Evolutionary conservation across 2,113 vertebrate genomes (phyloP), one percentile per base, ranked within the genome.

Genomic region (Sakesphorus luctuosus): DNA sequence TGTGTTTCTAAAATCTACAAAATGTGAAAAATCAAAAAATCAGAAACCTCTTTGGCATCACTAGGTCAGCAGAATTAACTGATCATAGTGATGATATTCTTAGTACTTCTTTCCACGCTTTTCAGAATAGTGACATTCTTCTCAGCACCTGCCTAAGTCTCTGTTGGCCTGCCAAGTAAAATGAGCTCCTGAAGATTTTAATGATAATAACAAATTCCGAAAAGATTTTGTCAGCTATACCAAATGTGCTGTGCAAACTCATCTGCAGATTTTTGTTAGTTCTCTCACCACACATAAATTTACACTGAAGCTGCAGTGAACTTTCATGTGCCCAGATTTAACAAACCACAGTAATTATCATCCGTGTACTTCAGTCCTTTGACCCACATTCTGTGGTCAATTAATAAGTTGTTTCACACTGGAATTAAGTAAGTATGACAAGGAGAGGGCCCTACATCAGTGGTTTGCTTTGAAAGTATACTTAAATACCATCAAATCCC

Each of bases 401-500:
- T 96, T 95, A 96, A 97, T 96, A 96, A 97, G 66, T 35, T 84
- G 47, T 89, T 95, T 94, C 90, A 96, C 91, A 84, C 82, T 83
- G 55, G n/a, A 53, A 85, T 69, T 91, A 65, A 93, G 50, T 89
- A 79, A 92, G 43, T 75, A 94, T 88, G 95, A 86, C 83, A 92
- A 90, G 59, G 65, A 95, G 53, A 91, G n/a, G 58, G 33, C 68
- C 75, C 75, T 92, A 73, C 47, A 93, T 95, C 86, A 82, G 93
- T 94, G 96, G 94, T 95, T 96, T 96, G 72, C 75, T 95, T 91
- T 93, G 86, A 68, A 92, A 88, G 62, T 74, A 91, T 81, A 93
- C 87, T 96, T 95, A 95, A 95, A 96, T 95, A 93, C 85, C 92
- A 97, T 94, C 85, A 96, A 90, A 96, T 96, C 89, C 86, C 96